These are phyloP conservation scores for Hypocryptadius cinnamomeus DNA, from an alignment of 2,113 vertebrate species.

Conservation along the genomic window DNA sequence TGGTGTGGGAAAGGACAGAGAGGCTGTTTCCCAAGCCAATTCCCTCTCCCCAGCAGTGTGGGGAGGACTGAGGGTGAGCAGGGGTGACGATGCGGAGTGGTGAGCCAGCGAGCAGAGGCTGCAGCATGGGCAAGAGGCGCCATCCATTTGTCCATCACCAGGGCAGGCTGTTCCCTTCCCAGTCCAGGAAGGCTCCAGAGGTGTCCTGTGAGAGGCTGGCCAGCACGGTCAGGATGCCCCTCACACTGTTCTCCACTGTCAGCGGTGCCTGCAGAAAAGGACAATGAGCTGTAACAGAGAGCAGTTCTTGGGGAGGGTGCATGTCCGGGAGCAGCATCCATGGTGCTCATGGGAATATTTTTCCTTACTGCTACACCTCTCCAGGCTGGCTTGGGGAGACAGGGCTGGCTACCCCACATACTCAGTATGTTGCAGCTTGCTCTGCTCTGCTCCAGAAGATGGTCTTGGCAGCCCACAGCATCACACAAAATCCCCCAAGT, in stretches of 20 bases:
- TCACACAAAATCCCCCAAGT: background rate
- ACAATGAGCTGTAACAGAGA: background rate
- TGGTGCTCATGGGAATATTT: background rate
- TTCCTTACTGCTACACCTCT: background rate
- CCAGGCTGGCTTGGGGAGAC: too few species aligned
- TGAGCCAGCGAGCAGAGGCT: background rate
- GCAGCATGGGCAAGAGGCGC: accelerated
- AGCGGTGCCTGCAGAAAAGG: conserved; percentile 28
- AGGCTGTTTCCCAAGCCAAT: background rate
- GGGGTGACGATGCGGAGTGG: background rate
- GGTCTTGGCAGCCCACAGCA: background rate
- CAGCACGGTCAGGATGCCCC: conserved; percentile 46
- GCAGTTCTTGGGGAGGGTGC: background rate
- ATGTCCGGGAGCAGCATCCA: background rate
- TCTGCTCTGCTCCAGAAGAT: background rate
- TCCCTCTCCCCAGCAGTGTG: background rate
- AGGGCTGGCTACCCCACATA: background rate
- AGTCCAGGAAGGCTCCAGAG: conserved; percentile 44
- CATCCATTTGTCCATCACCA: background rate
- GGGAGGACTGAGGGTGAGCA: background rate
- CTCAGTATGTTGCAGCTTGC: background rate
- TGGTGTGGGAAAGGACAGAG: background rate
- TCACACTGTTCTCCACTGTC: conserved; percentile 6
- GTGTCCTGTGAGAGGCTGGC: conserved; percentile 26
- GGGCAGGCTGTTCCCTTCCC: conserved; percentile 57